Base-by-base conservation (phyloP, 2,113 vertebrate genomes). In the Scalopus aquaticus region DNA sequence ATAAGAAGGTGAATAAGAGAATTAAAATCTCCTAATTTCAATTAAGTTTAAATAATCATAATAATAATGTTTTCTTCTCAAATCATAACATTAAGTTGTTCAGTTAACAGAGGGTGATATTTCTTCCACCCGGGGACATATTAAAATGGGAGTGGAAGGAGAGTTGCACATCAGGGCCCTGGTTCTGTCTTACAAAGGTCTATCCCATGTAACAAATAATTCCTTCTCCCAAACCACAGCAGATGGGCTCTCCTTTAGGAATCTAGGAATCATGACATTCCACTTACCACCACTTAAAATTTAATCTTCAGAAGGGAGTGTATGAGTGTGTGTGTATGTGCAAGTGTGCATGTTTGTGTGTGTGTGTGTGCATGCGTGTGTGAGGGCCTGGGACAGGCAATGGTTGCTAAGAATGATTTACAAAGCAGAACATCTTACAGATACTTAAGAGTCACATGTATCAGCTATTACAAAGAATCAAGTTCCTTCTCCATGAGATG, bases 41-140 rank as follows among this genome's bases (percentile, higher is more conserved):
- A 28, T 24, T 15, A 28, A 69, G 58, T 77, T n/a, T 62, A 54
- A 51, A 60, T 73, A 26, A 56, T 44, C 87, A 46, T 15, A 11
- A 46, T 70, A 83, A 67, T 49, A 26, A 42, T 0, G 6, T 4
- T 10, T 6, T 28, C 62, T 46, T 78, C 82, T 32, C 56, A 82
- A 87, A 83, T 56, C 28, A 42, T 6, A 39, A 42, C 67, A 26
- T 6, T 67, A 60, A 42, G 54, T 35, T 72, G 12, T 28, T n/a
- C 60, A 11, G 20, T 1, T 58, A 9, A 42, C n/a, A 26, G 3
- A 83, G 56, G 5, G 22, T 4, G 9, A 11, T 11, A 17, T 9
- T 1, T 0, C 7, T 44, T 12, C 42, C n/a, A 42, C 12, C 17
- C 5, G 1, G 22, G 19, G n/a, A 42, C 16, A 32, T 4, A 42